These are phyloP conservation scores for Ormia ochracea DNA, from an alignment of 2,888 invertebrate species.

Conservation along the genomic window DNA sequence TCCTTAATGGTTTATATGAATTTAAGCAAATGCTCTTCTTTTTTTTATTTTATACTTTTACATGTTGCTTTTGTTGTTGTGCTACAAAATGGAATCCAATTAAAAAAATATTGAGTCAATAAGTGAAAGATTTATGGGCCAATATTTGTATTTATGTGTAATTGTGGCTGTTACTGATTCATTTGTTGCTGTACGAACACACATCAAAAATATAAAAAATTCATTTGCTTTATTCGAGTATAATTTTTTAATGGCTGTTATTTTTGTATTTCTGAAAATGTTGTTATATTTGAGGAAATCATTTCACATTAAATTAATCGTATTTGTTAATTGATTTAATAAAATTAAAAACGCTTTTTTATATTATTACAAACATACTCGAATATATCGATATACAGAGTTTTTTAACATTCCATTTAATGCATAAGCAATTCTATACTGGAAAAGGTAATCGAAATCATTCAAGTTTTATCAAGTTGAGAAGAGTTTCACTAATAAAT, in stretches of 20 bases:
- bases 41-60: background rate
- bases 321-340: constrained; percentile 54
- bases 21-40: constrained; percentile 19
- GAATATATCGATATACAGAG: constrained; percentile 11
- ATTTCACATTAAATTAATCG: constrained; percentile 38
- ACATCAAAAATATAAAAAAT: constrained; percentile 18
- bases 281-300: constrained; percentile 55
- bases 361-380: background rate
- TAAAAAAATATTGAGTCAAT: constrained; percentile 69
- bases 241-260: constrained; percentile 25
- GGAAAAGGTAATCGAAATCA: background rate
- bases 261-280: constrained; percentile 19
- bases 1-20: constrained; percentile 39
- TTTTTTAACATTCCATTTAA: background rate
- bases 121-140: constrained; percentile 74
- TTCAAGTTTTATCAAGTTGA: background rate
- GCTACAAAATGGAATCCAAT: constrained; percentile 65
- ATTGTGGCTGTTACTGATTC: constrained; percentile 9
- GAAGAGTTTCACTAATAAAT: background rate
- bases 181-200: background rate
- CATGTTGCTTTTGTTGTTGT: background rate
- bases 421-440: background rate
- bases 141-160: constrained; percentile 57
- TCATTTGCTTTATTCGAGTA: constrained; percentile 13
- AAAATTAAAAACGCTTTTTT: constrained; percentile 12